These are phyloP conservation scores for Onychomys torridus DNA, from an alignment of 2,797 vertebrate species.

Conservation along the genomic window DNA sequence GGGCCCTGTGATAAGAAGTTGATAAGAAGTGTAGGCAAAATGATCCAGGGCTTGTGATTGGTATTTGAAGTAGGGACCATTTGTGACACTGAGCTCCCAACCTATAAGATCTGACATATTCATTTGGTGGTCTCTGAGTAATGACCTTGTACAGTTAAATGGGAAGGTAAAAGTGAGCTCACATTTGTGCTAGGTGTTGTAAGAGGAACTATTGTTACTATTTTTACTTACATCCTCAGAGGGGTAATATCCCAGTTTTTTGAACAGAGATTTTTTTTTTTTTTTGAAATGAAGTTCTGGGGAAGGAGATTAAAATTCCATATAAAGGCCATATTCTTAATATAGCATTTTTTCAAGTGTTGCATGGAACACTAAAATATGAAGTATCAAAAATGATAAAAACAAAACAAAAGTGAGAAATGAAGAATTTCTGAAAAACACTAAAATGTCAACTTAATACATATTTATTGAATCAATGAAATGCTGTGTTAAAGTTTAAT, in stretches of 20 bases:
- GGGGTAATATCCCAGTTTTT: neutral
- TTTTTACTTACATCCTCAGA: neutral
- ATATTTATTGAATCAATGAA: constrained; percentile 58
- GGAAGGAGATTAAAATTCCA: neutral
- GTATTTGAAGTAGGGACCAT: neutral
- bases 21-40: neutral
- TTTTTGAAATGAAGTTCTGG: neutral
- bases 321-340: neutral
- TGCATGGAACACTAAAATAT: neutral
- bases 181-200: neutral
- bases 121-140: neutral
- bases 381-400: constrained; percentile 12
- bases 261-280: neutral
- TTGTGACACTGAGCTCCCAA: neutral
- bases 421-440: neutral
- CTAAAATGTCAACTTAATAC: constrained; percentile 53
- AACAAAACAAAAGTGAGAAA: neutral
- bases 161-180: neutral
- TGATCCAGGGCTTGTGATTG: neutral
- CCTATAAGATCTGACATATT: neutral
- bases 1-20: neutral
- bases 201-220: neutral
- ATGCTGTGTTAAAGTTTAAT: constrained; percentile 30
- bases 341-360: neutral
- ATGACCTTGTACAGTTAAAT: neutral